phyloP scores from a whole-genome alignment of 2,113 vertebrate genomes.

The Nesogale talazaci region DNA sequence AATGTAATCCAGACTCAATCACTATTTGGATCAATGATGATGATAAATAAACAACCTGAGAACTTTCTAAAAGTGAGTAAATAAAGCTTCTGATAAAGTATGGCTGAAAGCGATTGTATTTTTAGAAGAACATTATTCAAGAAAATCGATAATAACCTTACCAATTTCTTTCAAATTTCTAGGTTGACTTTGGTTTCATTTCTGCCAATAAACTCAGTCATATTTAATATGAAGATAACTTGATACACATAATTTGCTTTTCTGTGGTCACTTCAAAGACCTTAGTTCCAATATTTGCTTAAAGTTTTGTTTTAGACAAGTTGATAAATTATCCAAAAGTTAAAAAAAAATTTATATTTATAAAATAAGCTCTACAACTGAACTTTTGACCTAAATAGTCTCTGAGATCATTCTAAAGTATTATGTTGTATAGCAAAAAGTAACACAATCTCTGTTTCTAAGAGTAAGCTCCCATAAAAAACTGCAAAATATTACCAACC shows the following conservation, averaged over 20 bases:
- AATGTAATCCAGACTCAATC: too few species aligned
- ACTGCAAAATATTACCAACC: too few species aligned
- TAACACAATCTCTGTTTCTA: background rate
- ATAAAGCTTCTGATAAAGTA: background rate
- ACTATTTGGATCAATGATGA: too few species aligned
- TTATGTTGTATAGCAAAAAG: background rate
- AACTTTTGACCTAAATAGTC: background rate
- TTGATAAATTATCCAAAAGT: background rate
- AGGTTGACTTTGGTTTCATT: background rate
- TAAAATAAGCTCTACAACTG: conserved; percentile 35
- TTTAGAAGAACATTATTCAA: background rate
- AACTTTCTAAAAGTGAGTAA: background rate
- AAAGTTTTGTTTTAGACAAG: conserved; percentile 5
- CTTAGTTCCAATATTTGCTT: conserved; percentile 52
- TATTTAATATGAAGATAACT: background rate
- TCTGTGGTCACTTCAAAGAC: conserved; percentile 11
- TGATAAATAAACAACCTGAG: background rate
- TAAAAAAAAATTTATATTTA: background rate
- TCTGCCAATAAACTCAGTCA: background rate
- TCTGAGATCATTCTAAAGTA: background rate
- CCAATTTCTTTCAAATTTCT: conserved; percentile 49
- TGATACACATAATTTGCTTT: background rate
- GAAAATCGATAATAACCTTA: background rate
- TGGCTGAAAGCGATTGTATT: background rate
- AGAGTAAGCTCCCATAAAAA: too few species aligned